phyloP scores from a whole-genome alignment of 1,140 invertebrate species.

The Trialeurodes vaporariorum region DNA sequence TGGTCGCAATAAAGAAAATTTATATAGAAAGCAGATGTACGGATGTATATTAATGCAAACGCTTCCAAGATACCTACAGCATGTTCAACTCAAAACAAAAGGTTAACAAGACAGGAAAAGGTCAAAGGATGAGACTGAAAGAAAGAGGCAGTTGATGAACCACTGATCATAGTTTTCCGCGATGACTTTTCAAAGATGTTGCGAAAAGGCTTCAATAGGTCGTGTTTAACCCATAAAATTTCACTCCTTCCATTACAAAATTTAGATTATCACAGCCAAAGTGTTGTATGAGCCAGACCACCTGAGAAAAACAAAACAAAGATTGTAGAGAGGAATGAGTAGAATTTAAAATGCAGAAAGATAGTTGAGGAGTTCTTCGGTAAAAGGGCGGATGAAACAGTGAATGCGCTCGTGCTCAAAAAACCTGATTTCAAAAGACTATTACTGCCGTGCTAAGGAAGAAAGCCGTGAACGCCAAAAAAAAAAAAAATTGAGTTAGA shows the following conservation, averaged over 20 bases:
- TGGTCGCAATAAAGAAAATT: neutral
- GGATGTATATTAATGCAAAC: neutral
- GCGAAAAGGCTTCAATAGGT: too few relatives aligned
- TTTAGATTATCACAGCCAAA: neutral
- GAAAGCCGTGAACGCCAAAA: too few relatives aligned
- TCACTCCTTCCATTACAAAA: neutral
- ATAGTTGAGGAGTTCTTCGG: neutral
- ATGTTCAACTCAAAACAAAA: neutral
- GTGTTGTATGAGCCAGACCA: neutral
- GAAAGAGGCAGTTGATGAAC: neutral
- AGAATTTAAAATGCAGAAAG: neutral
- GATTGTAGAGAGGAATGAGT: neutral
- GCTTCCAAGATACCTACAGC: neutral
- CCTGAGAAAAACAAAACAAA: neutral
- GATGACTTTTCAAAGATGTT: too few relatives aligned
- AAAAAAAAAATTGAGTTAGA: too few relatives aligned
- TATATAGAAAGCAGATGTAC: neutral
- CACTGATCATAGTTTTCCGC: neutral
- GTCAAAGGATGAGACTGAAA: neutral
- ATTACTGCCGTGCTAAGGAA: too few relatives aligned
- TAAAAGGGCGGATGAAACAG: neutral
- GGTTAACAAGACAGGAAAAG: neutral
- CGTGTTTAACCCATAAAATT: neutral
- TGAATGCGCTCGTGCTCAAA: neutral
- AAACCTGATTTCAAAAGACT: neutral